phyloP scores from a whole-genome alignment of 2,888 invertebrate genomes.

The Electrophaes corylata region DNA sequence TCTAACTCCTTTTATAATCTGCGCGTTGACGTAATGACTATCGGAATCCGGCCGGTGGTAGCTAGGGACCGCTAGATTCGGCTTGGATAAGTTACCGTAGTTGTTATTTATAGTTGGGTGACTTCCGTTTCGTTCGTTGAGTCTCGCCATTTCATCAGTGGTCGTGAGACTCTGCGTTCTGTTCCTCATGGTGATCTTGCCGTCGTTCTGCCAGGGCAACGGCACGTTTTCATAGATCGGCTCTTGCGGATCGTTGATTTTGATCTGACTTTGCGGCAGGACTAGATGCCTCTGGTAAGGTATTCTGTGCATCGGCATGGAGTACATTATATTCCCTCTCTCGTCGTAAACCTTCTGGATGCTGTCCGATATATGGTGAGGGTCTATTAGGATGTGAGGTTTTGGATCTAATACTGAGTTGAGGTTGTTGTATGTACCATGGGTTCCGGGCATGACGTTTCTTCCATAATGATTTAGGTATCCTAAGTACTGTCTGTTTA shows the following conservation, averaged over 20 bases:
- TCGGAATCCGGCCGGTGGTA: constrained; percentile 58
- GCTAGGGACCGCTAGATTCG: constrained; percentile 45
- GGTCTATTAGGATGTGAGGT: constrained; percentile 82
- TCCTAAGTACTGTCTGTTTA: constrained; percentile 78
- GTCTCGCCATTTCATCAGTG: constrained; percentile 85
- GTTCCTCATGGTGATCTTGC: constrained; percentile 60
- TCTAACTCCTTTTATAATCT: constrained; percentile 72
- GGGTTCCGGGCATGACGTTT: constrained; percentile 76
- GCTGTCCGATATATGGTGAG: constrained; percentile 83
- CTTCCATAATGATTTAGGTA: constrained; percentile 68
- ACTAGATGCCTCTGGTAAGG: constrained; percentile 78
- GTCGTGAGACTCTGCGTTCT: constrained; percentile 89
- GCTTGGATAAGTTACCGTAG: constrained; percentile 51
- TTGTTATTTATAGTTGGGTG: constrained; percentile 64
- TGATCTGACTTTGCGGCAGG: constrained; percentile 75
- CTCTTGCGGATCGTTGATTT: constrained; percentile 80
- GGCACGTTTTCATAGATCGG: constrained; percentile 94
- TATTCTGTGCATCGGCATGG: constrained; percentile 82
- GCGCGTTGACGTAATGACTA: constrained; percentile 77
- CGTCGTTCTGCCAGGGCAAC: constrained; percentile 84
- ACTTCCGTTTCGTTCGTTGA: constrained; percentile 72
- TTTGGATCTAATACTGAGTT: constrained; percentile 84
- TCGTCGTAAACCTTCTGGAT: constrained; percentile 86
- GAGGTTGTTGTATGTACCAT: constrained; percentile 90
- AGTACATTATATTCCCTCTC: constrained; percentile 86